Conservation (phyloP, 2,888 invertebrate genomes). For the Heteropelma amictum region DNA sequence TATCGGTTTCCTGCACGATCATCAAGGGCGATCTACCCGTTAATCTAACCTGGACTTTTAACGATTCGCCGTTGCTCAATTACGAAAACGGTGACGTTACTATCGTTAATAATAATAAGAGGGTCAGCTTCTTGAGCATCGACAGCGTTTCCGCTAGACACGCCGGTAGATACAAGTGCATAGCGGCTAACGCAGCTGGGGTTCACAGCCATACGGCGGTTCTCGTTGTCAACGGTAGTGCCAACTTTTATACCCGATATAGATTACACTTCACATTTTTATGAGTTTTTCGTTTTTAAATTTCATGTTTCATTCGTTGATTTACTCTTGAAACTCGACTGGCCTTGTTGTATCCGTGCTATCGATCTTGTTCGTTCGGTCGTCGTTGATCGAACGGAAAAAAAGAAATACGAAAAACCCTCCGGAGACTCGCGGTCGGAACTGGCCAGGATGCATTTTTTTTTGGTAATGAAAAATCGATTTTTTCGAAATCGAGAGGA, state of each 20-base stretch:
- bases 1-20: slow-evolving; percentile 81
- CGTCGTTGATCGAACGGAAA: neutral
- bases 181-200: slow-evolving; percentile 84
- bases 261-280: slow-evolving; percentile 30
- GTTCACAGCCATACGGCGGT: slow-evolving; percentile 81
- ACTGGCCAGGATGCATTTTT: neutral
- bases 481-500: neutral
- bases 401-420: neutral
- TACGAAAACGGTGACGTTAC: slow-evolving; percentile 80
- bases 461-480: neutral
- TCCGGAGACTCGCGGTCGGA: neutral
- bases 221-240: slow-evolving; percentile 85
- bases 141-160: slow-evolving; percentile 83
- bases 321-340: slow-evolving; percentile 1
- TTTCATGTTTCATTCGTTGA: neutral
- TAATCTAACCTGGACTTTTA: slow-evolving; percentile 87
- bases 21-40: slow-evolving; percentile 83
- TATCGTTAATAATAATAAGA: slow-evolving; percentile 83
- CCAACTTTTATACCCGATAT: too few relatives aligned
- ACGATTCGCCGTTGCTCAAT: slow-evolving; percentile 79
- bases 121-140: slow-evolving; percentile 84
- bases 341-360: slow-evolving; percentile 25
- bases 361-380: slow-evolving; percentile 7
- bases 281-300: slow-evolving; percentile 16
- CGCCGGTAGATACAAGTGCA: slow-evolving; percentile 86